Evolutionary conservation across 1,140 invertebrate species (phyloP), one percentile per base, ranked within the genome.

Genomic region (Orius laevigatus): DNA sequence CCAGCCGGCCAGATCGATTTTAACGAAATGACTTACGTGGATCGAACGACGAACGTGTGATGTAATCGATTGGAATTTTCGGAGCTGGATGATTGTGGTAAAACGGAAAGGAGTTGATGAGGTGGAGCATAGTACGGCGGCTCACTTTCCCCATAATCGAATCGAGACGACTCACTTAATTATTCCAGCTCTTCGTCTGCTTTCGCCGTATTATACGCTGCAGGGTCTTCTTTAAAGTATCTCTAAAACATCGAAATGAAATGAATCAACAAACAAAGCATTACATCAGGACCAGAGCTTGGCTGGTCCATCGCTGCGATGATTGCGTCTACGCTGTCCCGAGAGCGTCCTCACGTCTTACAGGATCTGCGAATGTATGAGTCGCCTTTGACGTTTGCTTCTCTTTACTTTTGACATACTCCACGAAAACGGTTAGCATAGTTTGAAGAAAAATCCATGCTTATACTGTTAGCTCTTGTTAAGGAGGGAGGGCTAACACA

Each of bases 51-150:
- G 98, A 64, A 57, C 97, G 77, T 0, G 90, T 91, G 51, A 99
- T 96, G 59, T 98, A 98, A 65, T 97, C 91, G 57, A 92, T 91
- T 0, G 92, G 92, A 93, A 98, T 99, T 63, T 86, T 75, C 0
- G 95, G 91, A 45, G 98, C 66, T 60, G 98, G 94, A 60, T 90
- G 84, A 11, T 88, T n/a, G n/a, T n/a, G n/a, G 88, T 63, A 98
- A 96, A 0, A 98, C 83, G 67, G 92, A 93, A 62, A 95, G 90
- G 0, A 98, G 68, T 44, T 87, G 51, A 95, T 81, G 2, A 98
- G 68, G 89, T 88, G 93, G 2, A 90, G 67, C 74, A 93, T 87
- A 0, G 87, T 89, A 63, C 93, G 84, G 56, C 89, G 86, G 41
- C 81, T 76, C 1, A 93, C 88, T 10, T 81, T 75, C 52, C 83